These are phyloP conservation scores for Percopsis transmontana DNA, from an alignment of 2,113 vertebrate species.

Conservation along the genomic window DNA sequence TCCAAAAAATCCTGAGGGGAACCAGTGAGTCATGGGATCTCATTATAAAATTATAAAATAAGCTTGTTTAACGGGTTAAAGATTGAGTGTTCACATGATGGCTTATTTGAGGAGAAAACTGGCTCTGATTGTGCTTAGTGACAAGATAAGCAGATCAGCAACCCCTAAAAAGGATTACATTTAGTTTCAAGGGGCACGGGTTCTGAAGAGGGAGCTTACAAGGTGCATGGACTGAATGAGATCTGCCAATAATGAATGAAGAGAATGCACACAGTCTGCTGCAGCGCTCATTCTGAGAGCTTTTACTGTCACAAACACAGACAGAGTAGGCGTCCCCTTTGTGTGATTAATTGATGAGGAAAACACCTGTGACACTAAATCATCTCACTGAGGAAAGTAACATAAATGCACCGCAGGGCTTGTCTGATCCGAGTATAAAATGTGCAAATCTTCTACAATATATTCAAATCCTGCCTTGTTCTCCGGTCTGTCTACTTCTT, in stretches of 20 bases:
- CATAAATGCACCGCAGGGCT: neutral
- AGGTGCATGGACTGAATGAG: slow-evolving; percentile 15
- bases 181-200: slow-evolving; percentile 52
- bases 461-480: slow-evolving; percentile 1
- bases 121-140: slow-evolving; percentile 39
- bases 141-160: slow-evolving; percentile 69
- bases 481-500: slow-evolving; percentile 12
- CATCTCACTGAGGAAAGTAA: neutral
- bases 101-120: slow-evolving; percentile 45
- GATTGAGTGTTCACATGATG: slow-evolving; percentile 76
- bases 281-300: slow-evolving; percentile 2
- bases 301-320: slow-evolving; percentile 29
- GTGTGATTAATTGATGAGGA: slow-evolving; percentile 7
- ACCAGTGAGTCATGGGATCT: slow-evolving; percentile 74
- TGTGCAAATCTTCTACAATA: neutral
- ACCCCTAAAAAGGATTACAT: slow-evolving; percentile 62
- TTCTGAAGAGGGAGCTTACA: slow-evolving; percentile 18
- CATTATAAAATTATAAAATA: slow-evolving; percentile 53
- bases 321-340: slow-evolving; percentile 21
- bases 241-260: neutral
- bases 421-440: neutral
- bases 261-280: neutral
- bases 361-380: neutral
- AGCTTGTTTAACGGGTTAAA: slow-evolving; percentile 73
- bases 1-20: slow-evolving; percentile 63